Evolutionary conservation across 2,113 vertebrate genomes (phyloP), one percentile per base, ranked within the genome.

Genomic region (Nycticryphes semicollaris): DNA sequence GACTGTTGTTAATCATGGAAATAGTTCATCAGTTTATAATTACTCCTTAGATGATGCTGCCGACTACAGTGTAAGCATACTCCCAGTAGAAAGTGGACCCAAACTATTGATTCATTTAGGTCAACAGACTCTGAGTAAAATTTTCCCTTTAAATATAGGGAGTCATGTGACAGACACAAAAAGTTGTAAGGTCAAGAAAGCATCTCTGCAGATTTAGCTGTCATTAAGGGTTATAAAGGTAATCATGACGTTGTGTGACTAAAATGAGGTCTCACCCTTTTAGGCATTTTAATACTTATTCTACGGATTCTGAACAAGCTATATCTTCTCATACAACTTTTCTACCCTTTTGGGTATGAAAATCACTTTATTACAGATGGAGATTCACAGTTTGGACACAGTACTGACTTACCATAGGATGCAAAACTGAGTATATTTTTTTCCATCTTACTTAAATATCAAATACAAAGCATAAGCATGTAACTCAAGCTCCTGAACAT

Each of bases 61-160:
- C 10, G 74, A 27, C 16, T 63, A 13, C 2, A 3, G 6, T 43
- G 23, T 43, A 22, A 80, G 14, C 7, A n/a, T 2, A 15, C 0
- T 0, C 8, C 12, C 21, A 14, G 24, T 2, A 69, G 33, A 41
- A 39, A 56, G 27, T 43, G 13, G 10, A 66, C 7, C 2, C 18
- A 73, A 9, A 22, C 3, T 56, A 25, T 7, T 48, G 5, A 60
- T 68, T 47, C 31, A 51, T 20, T 22, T 28, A n/a, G 7, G 4
- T 56, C 47, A 67, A 62, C 41, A 74, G 48, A 13, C 14, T 12
- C 20, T 14, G n/a, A 63, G 28, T 22, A 14, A 15, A 48, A 8
- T 24, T 83, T 88, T 76, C 11, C 4, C 39, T 84, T 81, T n/a
- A 48, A 64, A 70, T 8, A 28, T 2, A 3, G 20, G 22, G 7